These are phyloP conservation scores for Hirudinaria manillensis DNA, from an alignment of 2,888 invertebrate species.

Conservation along the genomic window DNA sequence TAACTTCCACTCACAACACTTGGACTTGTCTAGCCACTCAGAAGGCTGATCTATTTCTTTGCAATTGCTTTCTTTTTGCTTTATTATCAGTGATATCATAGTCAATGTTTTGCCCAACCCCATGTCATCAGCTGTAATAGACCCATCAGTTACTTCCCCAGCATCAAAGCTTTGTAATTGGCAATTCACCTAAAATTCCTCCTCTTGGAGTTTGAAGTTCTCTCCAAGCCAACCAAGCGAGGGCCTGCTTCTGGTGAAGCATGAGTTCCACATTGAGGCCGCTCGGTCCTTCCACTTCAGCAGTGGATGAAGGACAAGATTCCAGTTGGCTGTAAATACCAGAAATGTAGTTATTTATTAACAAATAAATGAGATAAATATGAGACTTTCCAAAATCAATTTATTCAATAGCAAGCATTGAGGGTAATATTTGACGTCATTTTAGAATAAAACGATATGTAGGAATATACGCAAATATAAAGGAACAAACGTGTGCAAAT, in stretches of 20 bases:
- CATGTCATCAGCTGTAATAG: slow-evolving; percentile 56
- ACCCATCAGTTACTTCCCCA: not conserved
- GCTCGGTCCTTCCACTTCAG: slow-evolving; percentile 55
- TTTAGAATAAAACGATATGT: no score
- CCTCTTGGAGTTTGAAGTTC: slow-evolving; percentile 76
- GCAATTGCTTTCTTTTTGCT: slow-evolving; percentile 42
- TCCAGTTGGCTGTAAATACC: slow-evolving; percentile 47
- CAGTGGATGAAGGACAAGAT: slow-evolving; percentile 45
- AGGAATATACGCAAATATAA: no score
- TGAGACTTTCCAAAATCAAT: not conserved
- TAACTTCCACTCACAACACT: not conserved
- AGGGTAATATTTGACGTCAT: no score
- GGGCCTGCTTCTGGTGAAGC: slow-evolving; percentile 76
- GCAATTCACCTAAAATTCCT: slow-evolving; percentile 69
- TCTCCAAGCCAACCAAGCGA: slow-evolving; percentile 82
- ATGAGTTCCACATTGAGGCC: slow-evolving; percentile 67
- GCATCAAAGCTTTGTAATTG: not conserved
- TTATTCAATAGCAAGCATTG: no score
- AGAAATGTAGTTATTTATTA: not conserved
- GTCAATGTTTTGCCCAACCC: slow-evolving; percentile 58
- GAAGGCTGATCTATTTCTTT: not conserved
- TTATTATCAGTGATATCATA: slow-evolving; percentile 55
- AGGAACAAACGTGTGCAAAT: no score
- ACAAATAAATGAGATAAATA: not conserved
- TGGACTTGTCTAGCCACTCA: slow-evolving; percentile 12